Evolutionary conservation across 2,113 vertebrate genomes (phyloP), one percentile per base, ranked within the genome.

Genomic region (Rhinolophus sinicus): DNA sequence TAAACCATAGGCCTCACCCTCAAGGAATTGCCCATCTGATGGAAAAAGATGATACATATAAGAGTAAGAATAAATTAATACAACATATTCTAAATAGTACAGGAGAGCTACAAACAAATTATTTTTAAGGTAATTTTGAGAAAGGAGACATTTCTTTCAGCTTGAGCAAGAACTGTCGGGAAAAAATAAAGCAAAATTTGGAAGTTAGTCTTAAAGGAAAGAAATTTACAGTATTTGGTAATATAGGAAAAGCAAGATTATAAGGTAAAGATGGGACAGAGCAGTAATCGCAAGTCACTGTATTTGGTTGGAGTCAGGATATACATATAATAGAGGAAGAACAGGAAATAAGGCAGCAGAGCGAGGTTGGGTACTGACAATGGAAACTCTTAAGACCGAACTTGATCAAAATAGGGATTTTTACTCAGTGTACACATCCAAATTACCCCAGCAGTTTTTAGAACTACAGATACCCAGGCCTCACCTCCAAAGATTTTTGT

Each of bases 171-270:
- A 88, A 88, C 18, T 85, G 4, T 24, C 6, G 18, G 9, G 11
- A 91, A 65, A 21, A 90, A 94, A 90, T 96, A 93, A 87, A 97
- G 58, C 52, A 86, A 69, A 89, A 92, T 40, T 64, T 73, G 7
- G 30, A 90, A 44, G n/a, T n/a, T n/a, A 62, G 60, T 52, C 60
- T 92, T 70, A 76, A 73, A 88, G 50, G 30, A 38, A 75, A 35
- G 64, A 44, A 26, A 82, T 65, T 56, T 86, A 76, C 3, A 82
- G n/a, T 75, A 76, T 54, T 11, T 95, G 13, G 13, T 38, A 96
- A 93, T 30, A 44, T 1, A 86, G 9, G 40, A 89, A 62, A 90
- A 75, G 44, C 44, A 65, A 85, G n/a, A 38, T 62, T 26, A 52
- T 80, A 56, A 62, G 6, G 28, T n/a, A 24, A 93, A 95, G 54